These are phyloP conservation scores for Caenorhabditis latens DNA, from an alignment of 1,140 invertebrate species.

Conservation along the genomic window DNA sequence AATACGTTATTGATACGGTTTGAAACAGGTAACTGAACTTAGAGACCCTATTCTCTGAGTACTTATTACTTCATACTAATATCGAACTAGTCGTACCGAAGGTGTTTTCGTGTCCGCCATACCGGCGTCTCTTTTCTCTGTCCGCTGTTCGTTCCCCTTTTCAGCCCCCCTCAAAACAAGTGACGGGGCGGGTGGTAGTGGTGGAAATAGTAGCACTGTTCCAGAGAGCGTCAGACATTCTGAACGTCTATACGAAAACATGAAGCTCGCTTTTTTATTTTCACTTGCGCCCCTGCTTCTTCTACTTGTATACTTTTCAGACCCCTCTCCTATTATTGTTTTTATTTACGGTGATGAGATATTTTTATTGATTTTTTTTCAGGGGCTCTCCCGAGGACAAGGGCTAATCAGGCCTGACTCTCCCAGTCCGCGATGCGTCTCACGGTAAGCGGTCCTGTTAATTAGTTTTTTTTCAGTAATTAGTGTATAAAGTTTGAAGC, in stretches of 20 bases:
- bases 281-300: not conserved
- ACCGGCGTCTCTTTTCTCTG: not conserved
- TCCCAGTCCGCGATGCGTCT: constrained; percentile 30
- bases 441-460: not conserved
- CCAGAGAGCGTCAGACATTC: constrained; percentile 42
- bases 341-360: not conserved
- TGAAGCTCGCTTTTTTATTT: constrained; percentile 12
- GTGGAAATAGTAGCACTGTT: constrained; percentile 36
- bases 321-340: not conserved
- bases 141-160: not conserved
- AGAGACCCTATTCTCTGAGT: too few species aligned
- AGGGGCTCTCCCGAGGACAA: constrained; percentile 19
- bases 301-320: not conserved
- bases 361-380: constrained; percentile 19
- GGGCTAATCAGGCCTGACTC: constrained; percentile 32
- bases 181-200: not conserved
- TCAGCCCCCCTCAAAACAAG: constrained; percentile 8
- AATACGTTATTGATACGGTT: too few species aligned
- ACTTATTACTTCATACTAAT: too few species aligned
- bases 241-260: constrained; percentile 30
- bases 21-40: too few species aligned
- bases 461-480: not conserved
- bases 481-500: too few species aligned
- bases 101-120: not conserved
- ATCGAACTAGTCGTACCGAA: not conserved